Evolutionary conservation across 2,113 vertebrate genomes (phyloP).

Genomic region (Protobothrops flavoviridis): DNA sequence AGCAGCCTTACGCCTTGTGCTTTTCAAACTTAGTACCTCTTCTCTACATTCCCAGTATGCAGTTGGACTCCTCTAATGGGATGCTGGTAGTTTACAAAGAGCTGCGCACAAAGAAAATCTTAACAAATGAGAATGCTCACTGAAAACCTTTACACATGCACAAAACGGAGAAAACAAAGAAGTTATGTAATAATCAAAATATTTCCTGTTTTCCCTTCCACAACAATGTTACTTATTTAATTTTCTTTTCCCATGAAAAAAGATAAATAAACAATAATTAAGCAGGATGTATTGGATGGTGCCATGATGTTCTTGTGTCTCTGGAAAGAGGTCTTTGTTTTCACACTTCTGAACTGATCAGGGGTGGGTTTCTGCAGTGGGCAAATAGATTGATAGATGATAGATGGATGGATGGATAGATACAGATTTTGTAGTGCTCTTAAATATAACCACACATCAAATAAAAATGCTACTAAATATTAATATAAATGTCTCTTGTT

Average conservation of each 20-base stretch:
- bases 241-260: conserved; percentile 21
- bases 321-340: background rate
- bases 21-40: conserved; percentile 12
- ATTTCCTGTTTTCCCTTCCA: background rate
- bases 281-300: background rate
- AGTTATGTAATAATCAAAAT: conserved; percentile 9
- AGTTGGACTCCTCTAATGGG: conserved; percentile 16
- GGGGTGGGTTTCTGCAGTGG: background rate
- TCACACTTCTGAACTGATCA: background rate
- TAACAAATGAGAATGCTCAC: conserved; percentile 15
- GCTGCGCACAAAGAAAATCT: background rate
- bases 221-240: conserved; percentile 28
- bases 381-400: background rate
- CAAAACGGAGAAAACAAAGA: background rate
- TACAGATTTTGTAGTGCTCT: background rate
- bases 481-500: background rate
- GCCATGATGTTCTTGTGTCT: background rate
- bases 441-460: background rate
- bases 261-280: conserved; percentile 29
- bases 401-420: background rate
- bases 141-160: conserved; percentile 16
- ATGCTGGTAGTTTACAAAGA: background rate
- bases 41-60: conserved; percentile 17
- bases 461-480: background rate
- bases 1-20: conserved; percentile 35